Evolutionary conservation across 2,797 vertebrate genomes (phyloP).

Genomic region (Acanthurus lineatus): DNA sequence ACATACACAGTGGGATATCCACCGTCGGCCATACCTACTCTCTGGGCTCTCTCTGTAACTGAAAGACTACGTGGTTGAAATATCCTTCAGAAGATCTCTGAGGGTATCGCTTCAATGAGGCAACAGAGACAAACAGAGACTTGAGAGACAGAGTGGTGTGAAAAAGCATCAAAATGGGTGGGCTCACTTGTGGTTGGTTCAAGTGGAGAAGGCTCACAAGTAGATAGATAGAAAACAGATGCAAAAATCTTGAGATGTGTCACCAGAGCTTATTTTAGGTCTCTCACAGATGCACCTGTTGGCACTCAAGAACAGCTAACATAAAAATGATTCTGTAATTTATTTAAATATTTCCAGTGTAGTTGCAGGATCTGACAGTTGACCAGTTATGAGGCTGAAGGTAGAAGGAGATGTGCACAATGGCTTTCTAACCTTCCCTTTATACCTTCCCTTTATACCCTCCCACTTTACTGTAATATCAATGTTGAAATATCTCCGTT

Average conservation of each 20-base stretch:
- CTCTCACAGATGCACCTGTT: not conserved
- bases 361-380: slow-evolving; percentile 1
- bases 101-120: slow-evolving; percentile 20
- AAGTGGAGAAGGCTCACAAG: slow-evolving; percentile 13
- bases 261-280: slow-evolving; percentile 6
- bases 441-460: slow-evolving; percentile 25
- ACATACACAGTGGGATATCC: slow-evolving; percentile 67
- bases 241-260: slow-evolving; percentile 16
- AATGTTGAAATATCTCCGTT: slow-evolving; percentile 57
- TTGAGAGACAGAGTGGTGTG: slow-evolving; percentile 1
- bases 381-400: not conserved
- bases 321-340: slow-evolving; percentile 2
- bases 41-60: not conserved
- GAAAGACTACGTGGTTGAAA: not conserved
- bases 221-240: slow-evolving; percentile 33
- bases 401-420: not conserved
- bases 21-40: slow-evolving; percentile 41
- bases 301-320: not conserved
- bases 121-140: not conserved
- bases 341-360: not conserved
- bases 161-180: slow-evolving; percentile 58
- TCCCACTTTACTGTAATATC: slow-evolving; percentile 42
- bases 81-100: slow-evolving; percentile 11
- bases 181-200: slow-evolving; percentile 62
- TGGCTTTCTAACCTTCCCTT: slow-evolving; percentile 20